Percentiles rank a stretch among this genome's conserved stretches.
Evolutionary conservation across 2,888 invertebrate genomes (phyloP).

Genomic region (Sicus ferrugineus): DNA sequence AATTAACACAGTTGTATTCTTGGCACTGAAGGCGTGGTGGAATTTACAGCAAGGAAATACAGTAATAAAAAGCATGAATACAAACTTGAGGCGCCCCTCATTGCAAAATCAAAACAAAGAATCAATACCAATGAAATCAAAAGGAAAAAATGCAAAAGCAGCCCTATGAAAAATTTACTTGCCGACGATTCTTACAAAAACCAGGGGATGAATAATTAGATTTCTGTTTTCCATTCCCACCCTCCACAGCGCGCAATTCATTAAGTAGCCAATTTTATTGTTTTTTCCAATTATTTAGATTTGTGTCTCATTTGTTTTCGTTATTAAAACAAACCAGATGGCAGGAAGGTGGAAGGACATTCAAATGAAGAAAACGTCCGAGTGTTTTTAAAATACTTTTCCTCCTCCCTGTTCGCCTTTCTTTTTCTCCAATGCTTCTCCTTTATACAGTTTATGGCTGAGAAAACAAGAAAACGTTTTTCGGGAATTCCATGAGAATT

Average conservation of each 20-base stretch:
- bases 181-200: slow-evolving; percentile 13
- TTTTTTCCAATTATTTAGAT: slow-evolving; percentile 44
- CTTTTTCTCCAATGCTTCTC: background rate
- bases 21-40: background rate
- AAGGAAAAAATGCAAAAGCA: slow-evolving; percentile 6
- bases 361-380: background rate
- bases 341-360: slow-evolving; percentile 24
- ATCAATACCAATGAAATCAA: slow-evolving; percentile 13
- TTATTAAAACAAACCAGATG: slow-evolving; percentile 41
- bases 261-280: slow-evolving; percentile 37
- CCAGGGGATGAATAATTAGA: slow-evolving; percentile 63
- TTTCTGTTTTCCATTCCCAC: slow-evolving; percentile 40
- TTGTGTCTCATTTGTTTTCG: slow-evolving; percentile 33
- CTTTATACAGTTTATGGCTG: too few relatives aligned
- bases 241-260: slow-evolving; percentile 7
- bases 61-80: background rate
- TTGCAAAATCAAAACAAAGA: slow-evolving; percentile 27
- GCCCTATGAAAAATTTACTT: background rate
- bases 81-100: slow-evolving; percentile 9
- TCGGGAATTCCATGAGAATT: too few relatives aligned
- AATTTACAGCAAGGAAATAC: too few relatives aligned
- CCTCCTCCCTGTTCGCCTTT: background rate
- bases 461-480: too few relatives aligned
- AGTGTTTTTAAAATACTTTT: background rate
- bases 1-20: slow-evolving; percentile 20